A percentile compares a stretch with the other conserved stretches of the same genome.
These are phyloP conservation scores for Sycophila texana DNA, from an alignment of 2,888 invertebrate genomes.

Conservation along the genomic window DNA sequence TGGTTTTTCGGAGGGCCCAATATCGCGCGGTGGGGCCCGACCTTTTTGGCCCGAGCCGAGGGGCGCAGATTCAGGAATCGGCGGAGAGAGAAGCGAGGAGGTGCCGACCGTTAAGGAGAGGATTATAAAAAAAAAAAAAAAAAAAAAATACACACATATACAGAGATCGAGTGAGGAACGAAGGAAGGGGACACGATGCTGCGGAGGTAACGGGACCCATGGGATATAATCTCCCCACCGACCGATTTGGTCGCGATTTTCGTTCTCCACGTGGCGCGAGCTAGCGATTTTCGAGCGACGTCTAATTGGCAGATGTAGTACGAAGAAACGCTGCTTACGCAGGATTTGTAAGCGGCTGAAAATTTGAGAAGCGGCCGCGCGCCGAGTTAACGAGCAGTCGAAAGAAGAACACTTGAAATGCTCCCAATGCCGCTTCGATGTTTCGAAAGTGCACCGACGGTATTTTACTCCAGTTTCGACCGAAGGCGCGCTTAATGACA, in stretches of 20 bases:
- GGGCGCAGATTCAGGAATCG: neutral
- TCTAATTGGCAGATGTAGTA: too few relatives aligned
- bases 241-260: neutral
- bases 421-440: neutral
- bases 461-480: neutral
- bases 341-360: neutral
- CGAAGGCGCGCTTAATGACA: conserved; percentile 19
- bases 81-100: conserved; percentile 4
- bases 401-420: neutral
- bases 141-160: neutral
- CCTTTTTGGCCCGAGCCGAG: conserved; percentile 13
- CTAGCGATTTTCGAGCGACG: neutral
- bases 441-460: conserved; percentile 30
- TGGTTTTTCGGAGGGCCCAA: conserved; percentile 30
- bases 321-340: neutral
- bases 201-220: conserved; percentile 35
- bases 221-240: neutral
- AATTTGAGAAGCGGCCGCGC: neutral
- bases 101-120: conserved; percentile 25
- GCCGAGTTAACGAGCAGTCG: neutral
- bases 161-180: neutral
- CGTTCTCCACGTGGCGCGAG: conserved; percentile 3
- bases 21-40: neutral
- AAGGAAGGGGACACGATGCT: neutral
- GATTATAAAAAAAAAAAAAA: neutral